Percentiles rank a stretch among this genome's conserved stretches.
phyloP scores from a whole-genome alignment of 2,797 vertebrate species.

The Myiotriccus ornatus region DNA sequence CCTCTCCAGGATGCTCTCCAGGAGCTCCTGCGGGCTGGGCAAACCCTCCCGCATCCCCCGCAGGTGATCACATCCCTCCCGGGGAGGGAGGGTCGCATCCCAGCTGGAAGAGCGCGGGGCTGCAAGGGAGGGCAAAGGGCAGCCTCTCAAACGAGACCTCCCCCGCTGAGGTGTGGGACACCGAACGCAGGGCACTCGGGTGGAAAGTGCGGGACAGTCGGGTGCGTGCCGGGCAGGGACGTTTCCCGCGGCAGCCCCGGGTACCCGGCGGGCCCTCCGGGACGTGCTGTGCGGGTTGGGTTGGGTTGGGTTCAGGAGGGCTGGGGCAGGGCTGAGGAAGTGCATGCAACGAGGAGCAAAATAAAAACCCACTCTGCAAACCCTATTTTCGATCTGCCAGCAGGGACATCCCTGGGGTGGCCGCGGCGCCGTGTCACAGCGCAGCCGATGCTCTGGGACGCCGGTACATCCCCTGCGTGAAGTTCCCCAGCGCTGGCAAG shows the following conservation, averaged over 20 bases:
- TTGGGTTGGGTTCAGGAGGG: rapidly evolving
- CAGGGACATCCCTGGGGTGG: not conserved
- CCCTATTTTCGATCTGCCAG: not conserved
- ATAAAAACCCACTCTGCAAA: not conserved
- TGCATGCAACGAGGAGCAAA: not conserved
- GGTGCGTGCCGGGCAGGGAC: rapidly evolving
- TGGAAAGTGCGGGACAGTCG: rapidly evolving
- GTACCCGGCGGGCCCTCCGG: rapidly evolving
- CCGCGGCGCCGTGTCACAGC: not conserved
- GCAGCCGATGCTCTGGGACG: too few species aligned
- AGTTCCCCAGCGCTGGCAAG: constrained; percentile 52
- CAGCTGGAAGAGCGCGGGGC: not conserved
- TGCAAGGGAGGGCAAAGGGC: too few species aligned
- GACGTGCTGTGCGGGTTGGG: rapidly evolving
- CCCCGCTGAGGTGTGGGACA: not conserved
- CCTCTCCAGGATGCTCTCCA: not conserved
- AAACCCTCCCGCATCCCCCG: not conserved
- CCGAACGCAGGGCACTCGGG: rapidly evolving
- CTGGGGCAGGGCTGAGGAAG: not conserved
- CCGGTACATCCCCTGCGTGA: constrained; percentile 37
- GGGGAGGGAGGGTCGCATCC: rapidly evolving
- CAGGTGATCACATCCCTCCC: not conserved
- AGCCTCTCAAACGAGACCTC: too few species aligned
- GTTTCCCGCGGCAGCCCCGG: rapidly evolving
- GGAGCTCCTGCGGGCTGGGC: rapidly evolving